Evolutionary conservation across 2,888 invertebrate species (phyloP).

Genomic region (Oxyteleia sp.): DNA sequence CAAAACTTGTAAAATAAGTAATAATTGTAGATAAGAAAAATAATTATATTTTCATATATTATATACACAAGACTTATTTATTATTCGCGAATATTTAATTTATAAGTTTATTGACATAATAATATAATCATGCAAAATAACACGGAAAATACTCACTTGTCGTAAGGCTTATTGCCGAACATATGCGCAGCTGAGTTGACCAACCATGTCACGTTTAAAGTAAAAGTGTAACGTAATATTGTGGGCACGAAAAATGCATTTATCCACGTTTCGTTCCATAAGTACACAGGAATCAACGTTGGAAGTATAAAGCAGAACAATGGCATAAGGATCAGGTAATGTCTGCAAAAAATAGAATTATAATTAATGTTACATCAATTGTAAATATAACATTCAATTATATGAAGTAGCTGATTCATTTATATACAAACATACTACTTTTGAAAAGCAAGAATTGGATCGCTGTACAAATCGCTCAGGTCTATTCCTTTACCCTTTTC

Average conservation of each 20-base stretch:
- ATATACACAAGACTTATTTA: too few species aligned
- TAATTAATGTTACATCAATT: neutral
- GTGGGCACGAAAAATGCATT: slow-evolving; percentile 91
- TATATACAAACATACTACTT: slow-evolving; percentile 90
- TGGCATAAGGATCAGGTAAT: slow-evolving; percentile 91
- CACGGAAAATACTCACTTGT: slow-evolving; percentile 89
- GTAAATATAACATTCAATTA: neutral
- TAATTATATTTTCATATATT: too few species aligned
- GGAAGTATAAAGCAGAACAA: slow-evolving; percentile 92
- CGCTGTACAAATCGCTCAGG: slow-evolving; percentile 93
- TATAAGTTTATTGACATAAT: slow-evolving; percentile 93
- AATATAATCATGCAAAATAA: too few species aligned
- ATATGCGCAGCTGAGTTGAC: slow-evolving; percentile 96
- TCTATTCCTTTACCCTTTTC: slow-evolving; percentile 95
- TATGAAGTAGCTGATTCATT: neutral
- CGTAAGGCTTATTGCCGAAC: slow-evolving; percentile 92
- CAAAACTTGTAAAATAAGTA: too few species aligned
- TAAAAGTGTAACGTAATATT: slow-evolving; percentile 91
- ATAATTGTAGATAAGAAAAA: too few species aligned
- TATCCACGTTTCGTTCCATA: slow-evolving; percentile 91
- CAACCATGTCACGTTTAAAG: slow-evolving; percentile 95
- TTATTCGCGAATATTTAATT: too few species aligned
- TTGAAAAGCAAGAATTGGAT: slow-evolving; percentile 95
- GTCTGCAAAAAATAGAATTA: slow-evolving; percentile 86
- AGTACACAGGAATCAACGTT: slow-evolving; percentile 90